Evolutionary conservation across 2,797 vertebrate genomes (phyloP), one percentile per base, ranked within the genome.

Genomic region (Paguma larvata): DNA sequence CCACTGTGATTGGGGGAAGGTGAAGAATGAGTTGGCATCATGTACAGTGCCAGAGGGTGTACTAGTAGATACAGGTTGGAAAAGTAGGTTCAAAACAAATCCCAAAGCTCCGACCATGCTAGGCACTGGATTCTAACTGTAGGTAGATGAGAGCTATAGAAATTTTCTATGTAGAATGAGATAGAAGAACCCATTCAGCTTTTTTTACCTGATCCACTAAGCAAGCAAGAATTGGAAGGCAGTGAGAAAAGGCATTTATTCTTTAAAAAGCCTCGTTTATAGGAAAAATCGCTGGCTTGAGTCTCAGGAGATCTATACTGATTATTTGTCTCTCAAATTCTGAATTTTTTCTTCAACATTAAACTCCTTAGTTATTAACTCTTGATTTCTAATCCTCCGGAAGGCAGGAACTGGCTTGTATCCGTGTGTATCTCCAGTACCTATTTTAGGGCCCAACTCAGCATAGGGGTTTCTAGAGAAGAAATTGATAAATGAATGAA

Each of bases 281-380:
- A 41, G 51, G 30, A 38, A 63, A 77, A 84, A 78, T 25, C 65
- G n/a, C 32, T 90, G 32, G 4, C 34, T 95, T 95, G 19, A 80
- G 25, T 68, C 21, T 91, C 32, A 94, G 19, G n/a, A 89, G 3
- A 38, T 15, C 38, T 82, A 5, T 41, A 23, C 41, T 18, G 21
- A 48, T 82, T 79, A 83, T 48, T 51, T 27, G 21, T 4, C 67
- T 68, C n/a, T 85, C 16, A 63, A 89, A 72, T 95, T 78, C 63
- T 67, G 38, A 65, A 1, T 79, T 85, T 56, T 85, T 85, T 23
- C 67, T 11, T 63, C 32, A 79, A 56, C 16, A 48, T 53, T 73
- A 77, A 91, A 72, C 46, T 86, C 48, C 34, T 78, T 65, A 75
- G 30, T 72, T 93, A 72, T 89, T 44, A 65, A 82, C 18, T 92